Conservation (phyloP, 2,797 vertebrate genomes). For the Pteronotus mesoamericanus region DNA sequence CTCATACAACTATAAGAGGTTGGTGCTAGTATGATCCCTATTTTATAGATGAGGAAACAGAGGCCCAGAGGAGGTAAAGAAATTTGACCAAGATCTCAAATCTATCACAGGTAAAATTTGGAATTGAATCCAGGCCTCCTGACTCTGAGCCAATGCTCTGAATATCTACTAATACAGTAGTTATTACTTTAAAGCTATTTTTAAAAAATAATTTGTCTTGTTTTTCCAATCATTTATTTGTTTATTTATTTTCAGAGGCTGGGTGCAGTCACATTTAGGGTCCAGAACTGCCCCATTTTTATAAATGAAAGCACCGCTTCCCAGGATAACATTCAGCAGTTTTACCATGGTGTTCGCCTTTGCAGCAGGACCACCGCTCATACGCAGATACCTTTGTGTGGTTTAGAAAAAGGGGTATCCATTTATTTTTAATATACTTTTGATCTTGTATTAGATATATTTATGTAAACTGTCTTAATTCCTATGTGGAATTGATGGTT, state of each 20-base stretch:
- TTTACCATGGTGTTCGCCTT: neutral
- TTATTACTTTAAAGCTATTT: neutral
- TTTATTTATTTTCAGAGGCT: neutral
- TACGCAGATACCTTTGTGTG: neutral
- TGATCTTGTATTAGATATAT: neutral
- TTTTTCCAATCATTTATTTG: neutral
- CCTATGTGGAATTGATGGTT: neutral
- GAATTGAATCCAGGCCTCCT: neutral
- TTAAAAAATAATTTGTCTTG: neutral
- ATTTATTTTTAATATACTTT: neutral
- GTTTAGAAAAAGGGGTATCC: neutral
- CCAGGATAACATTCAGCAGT: neutral
- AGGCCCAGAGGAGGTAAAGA: neutral
- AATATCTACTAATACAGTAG: neutral
- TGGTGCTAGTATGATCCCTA: neutral
- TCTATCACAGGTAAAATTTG: neutral
- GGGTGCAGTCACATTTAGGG: neutral
- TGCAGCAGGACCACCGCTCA: neutral
- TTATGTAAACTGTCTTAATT: conserved; percentile 14
- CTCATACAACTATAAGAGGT: neutral
- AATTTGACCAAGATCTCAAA: neutral
- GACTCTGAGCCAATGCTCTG: neutral
- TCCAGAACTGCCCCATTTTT: neutral
- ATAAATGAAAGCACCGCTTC: neutral
- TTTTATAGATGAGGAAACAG: neutral